Percentiles rank a stretch among this genome's conserved stretches.
phyloP scores from a whole-genome alignment of 2,888 invertebrate genomes.

The Loripinus fragilis region DNA sequence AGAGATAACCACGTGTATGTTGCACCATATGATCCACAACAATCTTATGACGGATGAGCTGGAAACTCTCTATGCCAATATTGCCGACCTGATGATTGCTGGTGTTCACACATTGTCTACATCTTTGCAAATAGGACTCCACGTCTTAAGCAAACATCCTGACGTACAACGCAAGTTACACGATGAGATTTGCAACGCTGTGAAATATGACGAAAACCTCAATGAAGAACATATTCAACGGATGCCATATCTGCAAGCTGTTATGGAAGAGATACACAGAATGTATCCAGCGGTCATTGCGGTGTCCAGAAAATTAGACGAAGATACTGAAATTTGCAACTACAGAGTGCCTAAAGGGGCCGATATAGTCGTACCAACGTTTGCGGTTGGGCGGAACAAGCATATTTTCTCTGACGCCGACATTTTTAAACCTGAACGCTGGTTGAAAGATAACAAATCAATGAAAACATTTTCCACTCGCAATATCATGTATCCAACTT shows the following conservation, averaged over 20 bases:
- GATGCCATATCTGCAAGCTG: slow-evolving; percentile 2
- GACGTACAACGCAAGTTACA: background rate
- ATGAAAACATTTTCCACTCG: no score
- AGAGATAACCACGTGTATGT: background rate
- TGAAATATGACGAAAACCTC: background rate
- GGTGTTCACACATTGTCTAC: slow-evolving; percentile 4
- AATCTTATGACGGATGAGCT: background rate
- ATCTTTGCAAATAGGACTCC: background rate
- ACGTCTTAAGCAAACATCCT: background rate
- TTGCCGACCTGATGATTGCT: slow-evolving; percentile 2
- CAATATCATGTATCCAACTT: background rate
- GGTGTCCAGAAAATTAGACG: background rate
- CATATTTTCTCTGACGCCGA: no score
- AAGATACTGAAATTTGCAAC: background rate
- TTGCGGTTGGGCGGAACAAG: no score
- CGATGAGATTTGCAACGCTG: background rate
- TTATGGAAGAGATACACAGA: slow-evolving; percentile 4
- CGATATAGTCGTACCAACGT: no score
- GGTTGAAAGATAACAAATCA: background rate
- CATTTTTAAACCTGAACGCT: no score
- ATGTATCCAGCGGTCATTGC: background rate
- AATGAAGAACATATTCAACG: background rate
- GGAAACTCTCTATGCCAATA: background rate
- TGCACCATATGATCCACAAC: slow-evolving; percentile 2
- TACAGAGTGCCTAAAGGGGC: background rate